A percentile compares a stretch with the other conserved stretches of the same genome.
These are phyloP conservation scores for Drosophila vallismaia DNA, from an alignment of 2,888 invertebrate species.

Conservation along the genomic window DNA sequence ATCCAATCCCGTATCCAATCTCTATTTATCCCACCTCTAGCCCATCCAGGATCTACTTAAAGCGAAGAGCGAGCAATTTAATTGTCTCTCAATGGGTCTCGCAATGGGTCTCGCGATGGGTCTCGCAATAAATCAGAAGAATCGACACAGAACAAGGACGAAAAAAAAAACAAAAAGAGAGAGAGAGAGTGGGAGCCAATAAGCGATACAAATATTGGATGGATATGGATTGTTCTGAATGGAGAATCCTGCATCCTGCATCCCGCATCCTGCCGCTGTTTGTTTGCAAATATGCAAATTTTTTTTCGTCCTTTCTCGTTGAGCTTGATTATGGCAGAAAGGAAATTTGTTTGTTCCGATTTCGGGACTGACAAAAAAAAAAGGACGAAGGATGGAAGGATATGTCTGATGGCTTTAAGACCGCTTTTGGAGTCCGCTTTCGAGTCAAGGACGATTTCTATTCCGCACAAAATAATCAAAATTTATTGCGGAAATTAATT, in stretches of 20 bases:
- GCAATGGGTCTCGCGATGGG: conserved; percentile 11
- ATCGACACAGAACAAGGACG: background rate
- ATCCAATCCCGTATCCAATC: too few species aligned
- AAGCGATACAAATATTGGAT: conserved; percentile 23
- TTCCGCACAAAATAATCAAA: conserved; percentile 66
- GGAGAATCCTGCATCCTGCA: conserved; percentile 14
- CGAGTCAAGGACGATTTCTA: too few species aligned
- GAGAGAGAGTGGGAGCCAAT: background rate
- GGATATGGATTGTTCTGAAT: conserved; percentile 23
- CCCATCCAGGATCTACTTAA: conserved; percentile 11
- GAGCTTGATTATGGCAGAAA: conserved; percentile 46
- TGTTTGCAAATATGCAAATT: conserved; percentile 66
- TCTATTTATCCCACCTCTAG: background rate
- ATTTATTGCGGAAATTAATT: conserved; percentile 74
- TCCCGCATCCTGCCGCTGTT: conserved; percentile 3
- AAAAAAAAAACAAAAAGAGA: background rate
- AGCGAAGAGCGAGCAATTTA: conserved; percentile 50
- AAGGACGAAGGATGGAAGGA: too few species aligned
- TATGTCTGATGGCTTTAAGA: too few species aligned
- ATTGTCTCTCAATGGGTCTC: conserved; percentile 58
- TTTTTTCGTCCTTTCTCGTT: conserved; percentile 18
- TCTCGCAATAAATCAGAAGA: conserved; percentile 62
- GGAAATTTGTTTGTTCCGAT: conserved; percentile 37
- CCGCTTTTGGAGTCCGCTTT: too few species aligned
- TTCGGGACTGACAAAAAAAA: background rate